A percentile compares a stretch with the other conserved stretches of the same genome.
These are phyloP conservation scores for Clarias platycephalus DNA, from an alignment of 2,797 vertebrate genomes.

Conservation along the genomic window DNA sequence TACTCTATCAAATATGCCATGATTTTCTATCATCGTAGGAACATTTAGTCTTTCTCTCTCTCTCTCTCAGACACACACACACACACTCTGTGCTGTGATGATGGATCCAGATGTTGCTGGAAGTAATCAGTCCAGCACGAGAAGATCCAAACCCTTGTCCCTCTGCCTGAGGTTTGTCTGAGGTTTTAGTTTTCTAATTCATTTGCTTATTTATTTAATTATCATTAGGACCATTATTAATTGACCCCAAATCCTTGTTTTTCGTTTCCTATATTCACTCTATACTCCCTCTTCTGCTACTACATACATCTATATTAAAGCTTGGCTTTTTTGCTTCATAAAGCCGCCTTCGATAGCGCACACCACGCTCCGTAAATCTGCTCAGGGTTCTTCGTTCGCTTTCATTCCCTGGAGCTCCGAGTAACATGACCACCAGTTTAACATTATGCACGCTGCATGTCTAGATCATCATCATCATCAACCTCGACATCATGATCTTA, in stretches of 20 bases:
- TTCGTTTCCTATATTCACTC: neutral
- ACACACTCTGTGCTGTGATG: neutral
- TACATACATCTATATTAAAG: neutral
- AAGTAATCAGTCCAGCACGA: neutral
- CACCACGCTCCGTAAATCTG: neutral
- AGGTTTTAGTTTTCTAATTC: too few species aligned
- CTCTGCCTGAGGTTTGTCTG: neutral
- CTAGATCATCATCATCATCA: neutral
- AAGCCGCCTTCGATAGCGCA: neutral
- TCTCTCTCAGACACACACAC: neutral
- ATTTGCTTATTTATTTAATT: neutral
- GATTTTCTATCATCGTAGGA: neutral
- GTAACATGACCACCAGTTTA: neutral
- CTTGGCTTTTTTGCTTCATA: neutral
- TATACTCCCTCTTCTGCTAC: neutral
- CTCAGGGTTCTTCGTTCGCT: neutral
- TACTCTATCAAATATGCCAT: neutral
- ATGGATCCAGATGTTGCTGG: slow-evolving; percentile 23
- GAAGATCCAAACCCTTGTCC: neutral
- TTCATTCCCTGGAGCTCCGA: neutral
- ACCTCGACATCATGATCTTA: too few species aligned
- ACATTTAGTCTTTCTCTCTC: neutral
- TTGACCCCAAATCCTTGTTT: too few species aligned
- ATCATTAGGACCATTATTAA: neutral
- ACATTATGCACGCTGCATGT: neutral